Evolutionary conservation across 2,113 vertebrate species (phyloP), one percentile per base, ranked within the genome.

Genomic region (Eira barbara): DNA sequence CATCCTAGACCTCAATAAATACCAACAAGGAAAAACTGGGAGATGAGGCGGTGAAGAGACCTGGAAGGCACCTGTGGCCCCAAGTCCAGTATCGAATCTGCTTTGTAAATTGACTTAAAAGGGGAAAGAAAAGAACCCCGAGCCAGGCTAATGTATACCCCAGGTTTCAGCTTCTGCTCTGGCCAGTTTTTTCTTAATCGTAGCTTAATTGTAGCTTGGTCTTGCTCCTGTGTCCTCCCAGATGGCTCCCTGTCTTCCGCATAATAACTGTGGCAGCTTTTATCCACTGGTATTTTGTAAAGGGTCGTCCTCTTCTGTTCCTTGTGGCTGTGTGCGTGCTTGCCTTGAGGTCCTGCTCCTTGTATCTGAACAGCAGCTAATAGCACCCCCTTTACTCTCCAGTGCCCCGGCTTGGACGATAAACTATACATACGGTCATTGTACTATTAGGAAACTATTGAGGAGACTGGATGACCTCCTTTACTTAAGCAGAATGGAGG

Each of bases 391-490:
- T 49, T 92, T 86, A 61, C 85, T 93, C 57, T 79, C 45, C 79
- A 2, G 63, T 88, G 13, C 21, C 31, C 47, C 3, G 29, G 52
- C 93, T 91, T 82, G 89, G n/a, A 59, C 1, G 45, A 80, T 88
- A 74, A 61, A 57, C 63, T 59, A 7, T 65, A 27, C 42, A 63
- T 65, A 27, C 42, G 55, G 52, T 47, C 59, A 47, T 86, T 76
- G n/a, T 89, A 1, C 36, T 74, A 57, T 71, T 36, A 95, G 88
- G 91, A 96, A 94, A 80, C 76, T 55, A 74, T 69, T 83, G 94
- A 82, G 73, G 63, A 97, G 92, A 61, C 29, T 36, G 45, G 67
- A 52, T 0, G 8, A 39, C 78, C 94, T 45, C 81, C 34, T 97
- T 61, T 65, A 45, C 39, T 91, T 57, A 84, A 81, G 59, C 31